Percentiles rank a stretch among this genome's conserved stretches.
phyloP scores from a whole-genome alignment of 1,140 invertebrate species.

The Bombyx mori region DNA sequence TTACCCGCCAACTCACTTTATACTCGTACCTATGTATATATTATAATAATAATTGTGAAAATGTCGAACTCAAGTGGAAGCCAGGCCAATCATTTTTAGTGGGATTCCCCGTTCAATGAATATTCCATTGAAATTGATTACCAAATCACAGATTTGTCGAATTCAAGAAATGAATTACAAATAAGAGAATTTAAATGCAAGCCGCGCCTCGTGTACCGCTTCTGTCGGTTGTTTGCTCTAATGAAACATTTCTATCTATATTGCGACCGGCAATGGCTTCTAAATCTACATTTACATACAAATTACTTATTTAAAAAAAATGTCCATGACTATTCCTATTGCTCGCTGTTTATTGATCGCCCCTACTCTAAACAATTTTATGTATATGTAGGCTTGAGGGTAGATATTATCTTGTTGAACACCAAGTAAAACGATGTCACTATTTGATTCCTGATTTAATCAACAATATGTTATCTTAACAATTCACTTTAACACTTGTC shows the following conservation, averaged over 20 bases:
- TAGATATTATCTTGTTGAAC: no score
- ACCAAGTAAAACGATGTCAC: no score
- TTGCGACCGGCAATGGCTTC: slow-evolving; percentile 4
- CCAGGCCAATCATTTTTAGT: no score
- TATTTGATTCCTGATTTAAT: no score
- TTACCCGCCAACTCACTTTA: no score
- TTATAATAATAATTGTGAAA: no score
- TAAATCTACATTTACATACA: slow-evolving; percentile 4
- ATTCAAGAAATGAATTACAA: not conserved
- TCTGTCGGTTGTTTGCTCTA: slow-evolving; percentile 1
- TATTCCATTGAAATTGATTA: slow-evolving; percentile 8
- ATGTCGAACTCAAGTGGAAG: no score
- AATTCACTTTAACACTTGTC: no score
- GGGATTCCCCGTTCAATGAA: slow-evolving; percentile 3
- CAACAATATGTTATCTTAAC: no score
- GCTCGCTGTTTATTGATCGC: not conserved
- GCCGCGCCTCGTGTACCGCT: not conserved
- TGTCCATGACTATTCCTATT: not conserved
- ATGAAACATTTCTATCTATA: slow-evolving; percentile 5
- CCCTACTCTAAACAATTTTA: not conserved
- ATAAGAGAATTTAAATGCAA: slow-evolving; percentile 4
- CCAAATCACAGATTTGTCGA: not conserved
- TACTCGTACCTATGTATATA: no score
- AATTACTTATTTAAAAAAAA: slow-evolving; percentile 1
- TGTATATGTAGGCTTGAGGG: not conserved